These are phyloP conservation scores for Phylloscopus trochiloides DNA, from an alignment of 2,113 vertebrate genomes.

Conservation along the genomic window DNA sequence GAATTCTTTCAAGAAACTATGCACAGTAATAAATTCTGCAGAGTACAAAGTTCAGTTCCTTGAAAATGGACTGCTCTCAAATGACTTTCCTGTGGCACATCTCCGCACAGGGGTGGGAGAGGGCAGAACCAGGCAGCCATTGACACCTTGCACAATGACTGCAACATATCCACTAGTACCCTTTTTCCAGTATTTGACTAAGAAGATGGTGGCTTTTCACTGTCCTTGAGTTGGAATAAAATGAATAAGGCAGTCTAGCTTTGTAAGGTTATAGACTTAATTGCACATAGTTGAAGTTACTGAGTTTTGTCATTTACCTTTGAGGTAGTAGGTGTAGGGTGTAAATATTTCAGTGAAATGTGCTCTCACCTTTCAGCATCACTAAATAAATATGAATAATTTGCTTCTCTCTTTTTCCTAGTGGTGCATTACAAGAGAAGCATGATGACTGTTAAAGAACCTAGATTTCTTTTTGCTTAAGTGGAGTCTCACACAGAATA, in stretches of 20 bases:
- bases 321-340: background rate
- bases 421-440: background rate
- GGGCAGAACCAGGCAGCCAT: background rate
- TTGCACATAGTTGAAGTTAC: background rate
- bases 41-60: background rate
- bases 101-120: background rate
- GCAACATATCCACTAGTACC: background rate
- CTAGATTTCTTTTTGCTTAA: background rate
- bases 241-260: background rate
- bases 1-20: background rate
- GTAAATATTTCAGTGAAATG: background rate
- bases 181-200: background rate
- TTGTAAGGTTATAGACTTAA: background rate
- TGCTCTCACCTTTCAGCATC: background rate
- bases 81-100: background rate
- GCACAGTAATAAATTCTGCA: background rate
- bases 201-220: background rate
- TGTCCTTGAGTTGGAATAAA: background rate
- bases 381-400: background rate
- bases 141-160: background rate
- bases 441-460: background rate
- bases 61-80: background rate
- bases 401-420: background rate
- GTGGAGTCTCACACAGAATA: background rate
- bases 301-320: background rate